Evolutionary conservation across 2,797 vertebrate genomes (phyloP), one percentile per base, ranked within the genome.

Genomic region (Lagorchestes hirsutus): DNA sequence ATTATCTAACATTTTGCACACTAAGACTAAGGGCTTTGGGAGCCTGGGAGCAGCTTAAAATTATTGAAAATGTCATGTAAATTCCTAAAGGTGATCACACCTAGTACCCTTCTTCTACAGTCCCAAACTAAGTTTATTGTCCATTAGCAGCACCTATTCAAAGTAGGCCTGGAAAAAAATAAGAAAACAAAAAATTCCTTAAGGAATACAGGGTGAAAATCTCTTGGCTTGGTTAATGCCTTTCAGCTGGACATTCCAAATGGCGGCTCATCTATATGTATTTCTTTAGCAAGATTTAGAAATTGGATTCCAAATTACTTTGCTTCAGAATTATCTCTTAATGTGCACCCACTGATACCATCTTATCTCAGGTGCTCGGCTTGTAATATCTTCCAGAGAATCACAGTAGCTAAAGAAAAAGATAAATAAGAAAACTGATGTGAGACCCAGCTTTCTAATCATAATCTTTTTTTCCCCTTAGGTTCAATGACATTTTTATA

Each of bases 231-330:
- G 54, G 29, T 52, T 82, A 54, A 92, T 56, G 91, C 4, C 90
- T 96, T 97, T 95, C 82, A 92, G 52, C 34, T 95, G 97, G 94
- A 91, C 74, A 92, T 96, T 96, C 62, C 96, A 91, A 96, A 57
- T 93, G 90, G 91, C 93, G 91, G 29, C 50, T 90, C 92, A 52
- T 54, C 18, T 46, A 24, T 22, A n/a, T 18, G 5, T 46, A 46
- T 40, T 94, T 97, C 87, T 92, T 93, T 92, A 96, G 31, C 54
- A 97, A 58, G 28, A 96, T 97, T 93, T 62, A 96, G n/a, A 93
- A 96, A 93, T 95, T 67, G 82, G 92, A 91, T 94, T 92, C 82
- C 91, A 52, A 92, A 95, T 3, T 28, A 92, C 31, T 82, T 92
- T 92, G 14, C 31, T 92, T 94, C 28, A 92, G 9, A 97, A 90